Base-by-base conservation (phyloP, 92 coral and sea anemone species). In the Isaurus tuberculatus region DNA sequence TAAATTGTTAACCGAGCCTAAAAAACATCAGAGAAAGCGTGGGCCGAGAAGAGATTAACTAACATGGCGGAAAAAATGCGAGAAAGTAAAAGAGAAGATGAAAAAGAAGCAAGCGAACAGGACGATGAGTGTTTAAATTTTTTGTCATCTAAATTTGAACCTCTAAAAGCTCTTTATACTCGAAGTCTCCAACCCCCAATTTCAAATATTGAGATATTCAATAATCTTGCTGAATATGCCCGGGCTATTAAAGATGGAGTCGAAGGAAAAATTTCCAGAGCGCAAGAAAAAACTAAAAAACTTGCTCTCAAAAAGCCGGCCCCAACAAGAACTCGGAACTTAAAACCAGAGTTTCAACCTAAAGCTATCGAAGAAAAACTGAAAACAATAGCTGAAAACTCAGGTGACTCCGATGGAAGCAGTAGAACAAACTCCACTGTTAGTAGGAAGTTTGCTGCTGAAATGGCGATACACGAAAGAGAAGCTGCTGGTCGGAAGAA, bases 201-300 rank as follows among this genome's bases (percentile, higher is more conserved):
- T 37, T 95, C 94, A 28, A 96, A 90, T 78, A 94, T 94, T 37
- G 92, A 89, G 31, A 73, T 94, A 71, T 94, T 94, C 27, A 96
- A 96, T 68, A 96, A 92, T 77, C 89, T 96, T 20, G 94, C 88
- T 34, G 97, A 94, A 80, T 96, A 96, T 85, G 97, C 98, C 11
- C 85, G 90, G 16, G 90, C 88, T 44, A 89, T 96, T 55, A 92
- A 92, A 65, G 94, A 75, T 37, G 95, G 94, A 3, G 34, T 63
- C 43, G 94, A 92, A 73, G 49, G 85, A 51, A 91, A 89, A 64
- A 25, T 51, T 26, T 16, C 43, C n/a, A 17, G 37, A 61, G 77
- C 46, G n/a, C 55, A 26, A 3, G 74, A 57, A 37, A 61, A 31
- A 40, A 40, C 2, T 40, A 40, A 40, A 10, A 60, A 65, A 9